Percentiles rank a stretch among this genome's conserved stretches.
Evolutionary conservation across 2,113 vertebrate genomes (phyloP).

Genomic region (Variabilichromis moorii): DNA sequence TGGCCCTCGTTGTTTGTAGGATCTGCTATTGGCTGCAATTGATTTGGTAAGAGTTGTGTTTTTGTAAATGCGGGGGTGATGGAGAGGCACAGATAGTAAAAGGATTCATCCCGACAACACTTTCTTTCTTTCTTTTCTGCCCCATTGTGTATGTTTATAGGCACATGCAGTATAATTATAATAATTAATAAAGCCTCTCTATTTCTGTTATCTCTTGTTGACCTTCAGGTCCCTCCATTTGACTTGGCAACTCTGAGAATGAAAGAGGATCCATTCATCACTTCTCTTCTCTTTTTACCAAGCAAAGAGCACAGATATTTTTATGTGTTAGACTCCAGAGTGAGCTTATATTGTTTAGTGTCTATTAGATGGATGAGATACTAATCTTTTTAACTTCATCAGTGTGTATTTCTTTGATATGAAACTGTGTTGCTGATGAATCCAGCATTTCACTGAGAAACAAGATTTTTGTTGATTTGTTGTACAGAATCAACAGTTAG

Average conservation of each 20-base stretch:
- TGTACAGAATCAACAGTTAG: not conserved
- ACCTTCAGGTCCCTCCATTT: not conserved
- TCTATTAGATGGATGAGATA: not conserved
- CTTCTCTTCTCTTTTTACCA: not conserved
- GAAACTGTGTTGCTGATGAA: not conserved
- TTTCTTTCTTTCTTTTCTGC: not conserved
- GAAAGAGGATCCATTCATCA: not conserved
- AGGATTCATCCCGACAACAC: not conserved
- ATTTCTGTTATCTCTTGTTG: not conserved
- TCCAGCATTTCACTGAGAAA: not conserved
- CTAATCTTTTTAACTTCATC: not conserved
- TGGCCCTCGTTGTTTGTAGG: not conserved
- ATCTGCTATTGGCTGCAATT: slow-evolving; percentile 5
- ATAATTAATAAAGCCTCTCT: not conserved
- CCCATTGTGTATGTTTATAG: not conserved
- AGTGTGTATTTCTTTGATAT: not conserved
- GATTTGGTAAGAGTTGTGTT: slow-evolving; percentile 1
- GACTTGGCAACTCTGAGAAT: not conserved
- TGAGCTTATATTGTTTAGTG: not conserved
- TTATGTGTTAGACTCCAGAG: not conserved
- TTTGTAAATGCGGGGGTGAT: not conserved
- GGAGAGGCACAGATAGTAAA: not conserved
- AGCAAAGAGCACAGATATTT: not conserved
- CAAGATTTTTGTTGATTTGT: not conserved
- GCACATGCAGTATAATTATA: not conserved